Conservation (phyloP, 2,888 invertebrate genomes). For the Cremastinae sp. region DNA sequence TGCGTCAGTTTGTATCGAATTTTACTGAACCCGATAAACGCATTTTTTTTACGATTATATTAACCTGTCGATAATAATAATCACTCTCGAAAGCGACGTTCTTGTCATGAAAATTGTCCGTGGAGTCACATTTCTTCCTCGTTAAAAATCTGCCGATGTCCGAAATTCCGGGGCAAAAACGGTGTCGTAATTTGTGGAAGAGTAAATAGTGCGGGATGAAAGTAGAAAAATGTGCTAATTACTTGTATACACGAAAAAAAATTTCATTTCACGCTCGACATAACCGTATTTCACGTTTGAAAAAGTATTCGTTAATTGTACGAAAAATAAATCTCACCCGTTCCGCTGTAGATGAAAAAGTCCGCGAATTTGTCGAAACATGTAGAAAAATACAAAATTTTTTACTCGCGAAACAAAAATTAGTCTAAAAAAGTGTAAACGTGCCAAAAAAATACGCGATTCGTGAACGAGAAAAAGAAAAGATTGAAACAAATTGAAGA, state of each 20-base stretch:
- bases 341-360: conserved; percentile 27
- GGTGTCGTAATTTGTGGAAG: too few species aligned
- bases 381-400: conserved; percentile 20
- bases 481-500: neutral
- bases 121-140: conserved; percentile 60
- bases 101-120: conserved; percentile 60
- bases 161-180: neutral
- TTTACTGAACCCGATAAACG: neutral
- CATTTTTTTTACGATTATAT: neutral
- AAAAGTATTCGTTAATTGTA: neutral
- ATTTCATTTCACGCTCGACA: neutral
- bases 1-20: conserved; percentile 26
- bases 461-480: conserved; percentile 13
- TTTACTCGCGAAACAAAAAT: neutral
- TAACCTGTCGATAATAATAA: conserved; percentile 71
- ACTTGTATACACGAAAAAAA: neutral
- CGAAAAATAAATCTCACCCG: conserved; percentile 37
- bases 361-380: conserved; percentile 55
- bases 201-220: neutral
- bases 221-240: neutral
- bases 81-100: conserved; percentile 68
- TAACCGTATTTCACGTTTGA: conserved; percentile 9
- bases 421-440: conserved; percentile 28
- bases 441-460: conserved; percentile 17
- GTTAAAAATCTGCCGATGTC: conserved; percentile 46